These are phyloP conservation scores for Phrynocephalus vlangalii DNA, from an alignment of 2,797 vertebrate species.

Conservation along the genomic window DNA sequence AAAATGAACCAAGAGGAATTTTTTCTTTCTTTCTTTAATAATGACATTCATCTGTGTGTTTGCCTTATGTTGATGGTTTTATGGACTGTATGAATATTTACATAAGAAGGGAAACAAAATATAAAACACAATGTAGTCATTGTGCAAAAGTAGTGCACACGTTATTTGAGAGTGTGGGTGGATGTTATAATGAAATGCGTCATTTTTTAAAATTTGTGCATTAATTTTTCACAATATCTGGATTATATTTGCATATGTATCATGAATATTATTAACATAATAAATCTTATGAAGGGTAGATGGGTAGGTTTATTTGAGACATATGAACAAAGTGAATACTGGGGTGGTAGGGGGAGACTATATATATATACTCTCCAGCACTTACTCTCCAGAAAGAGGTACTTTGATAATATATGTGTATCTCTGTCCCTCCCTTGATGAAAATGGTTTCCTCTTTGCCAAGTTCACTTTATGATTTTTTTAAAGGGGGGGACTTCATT, in stretches of 20 bases:
- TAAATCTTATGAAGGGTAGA: conserved; percentile 27
- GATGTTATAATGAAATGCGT: background rate
- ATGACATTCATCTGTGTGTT: background rate
- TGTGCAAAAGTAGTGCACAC: background rate
- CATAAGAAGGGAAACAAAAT: too few relatives aligned
- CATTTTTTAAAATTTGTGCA: background rate
- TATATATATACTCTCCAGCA: background rate
- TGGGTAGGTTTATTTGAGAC: background rate
- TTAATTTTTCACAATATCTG: conserved; percentile 52
- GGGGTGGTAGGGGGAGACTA: background rate
- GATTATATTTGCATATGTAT: conserved; percentile 28
- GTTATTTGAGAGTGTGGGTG: background rate
- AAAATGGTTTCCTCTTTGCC: conserved; percentile 56
- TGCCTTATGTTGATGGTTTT: background rate
- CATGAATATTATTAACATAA: conserved; percentile 25
- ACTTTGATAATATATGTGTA: conserved; percentile 16
- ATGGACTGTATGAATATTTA: background rate
- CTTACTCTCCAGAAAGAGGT: background rate
- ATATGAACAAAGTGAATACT: background rate
- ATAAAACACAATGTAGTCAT: background rate
- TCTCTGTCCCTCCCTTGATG: conserved; percentile 14
- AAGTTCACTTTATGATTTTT: conserved; percentile 58
- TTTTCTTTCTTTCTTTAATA: conserved; percentile 4
- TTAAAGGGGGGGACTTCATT: conserved; percentile 75
- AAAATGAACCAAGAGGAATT: background rate